Conservation (phyloP, 2,113 vertebrate genomes). For the Mormoops blainvillei region DNA sequence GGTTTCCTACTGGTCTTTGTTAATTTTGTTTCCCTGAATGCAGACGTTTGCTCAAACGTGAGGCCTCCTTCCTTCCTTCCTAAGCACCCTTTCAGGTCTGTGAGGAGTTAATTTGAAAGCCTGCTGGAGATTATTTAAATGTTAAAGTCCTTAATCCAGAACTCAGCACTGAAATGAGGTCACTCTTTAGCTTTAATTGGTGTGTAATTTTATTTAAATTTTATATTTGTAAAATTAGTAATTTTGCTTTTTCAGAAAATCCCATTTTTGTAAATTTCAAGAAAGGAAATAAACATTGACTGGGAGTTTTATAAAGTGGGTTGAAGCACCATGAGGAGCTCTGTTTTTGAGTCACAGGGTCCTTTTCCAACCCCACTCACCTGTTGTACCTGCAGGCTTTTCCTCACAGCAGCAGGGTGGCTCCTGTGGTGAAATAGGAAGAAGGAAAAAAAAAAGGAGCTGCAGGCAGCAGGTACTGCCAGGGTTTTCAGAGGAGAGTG, state of each 20-base stretch:
- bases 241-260: neutral
- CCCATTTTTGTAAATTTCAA: neutral
- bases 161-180: neutral
- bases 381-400: neutral
- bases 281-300: neutral
- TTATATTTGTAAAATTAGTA: neutral
- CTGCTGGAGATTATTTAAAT: slow-evolving; percentile 37
- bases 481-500: neutral
- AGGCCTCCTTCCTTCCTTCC: neutral
- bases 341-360: neutral
- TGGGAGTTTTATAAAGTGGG: neutral
- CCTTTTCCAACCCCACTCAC: neutral
- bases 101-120: slow-evolving; percentile 46
- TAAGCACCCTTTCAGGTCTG: neutral
- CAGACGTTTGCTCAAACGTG: neutral
- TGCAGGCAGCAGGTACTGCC: too few relatives aligned
- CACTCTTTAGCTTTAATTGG: neutral
- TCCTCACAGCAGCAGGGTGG: neutral
- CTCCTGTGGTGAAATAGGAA: neutral
- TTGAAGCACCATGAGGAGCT: neutral
- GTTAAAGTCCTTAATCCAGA: slow-evolving; percentile 30
- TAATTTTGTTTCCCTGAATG: neutral
- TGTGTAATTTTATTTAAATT: neutral
- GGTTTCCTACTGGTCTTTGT: neutral
- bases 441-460: neutral